phyloP scores from a whole-genome alignment of 1,140 invertebrate genomes.

The Pseudomyrmex cubaensis region DNA sequence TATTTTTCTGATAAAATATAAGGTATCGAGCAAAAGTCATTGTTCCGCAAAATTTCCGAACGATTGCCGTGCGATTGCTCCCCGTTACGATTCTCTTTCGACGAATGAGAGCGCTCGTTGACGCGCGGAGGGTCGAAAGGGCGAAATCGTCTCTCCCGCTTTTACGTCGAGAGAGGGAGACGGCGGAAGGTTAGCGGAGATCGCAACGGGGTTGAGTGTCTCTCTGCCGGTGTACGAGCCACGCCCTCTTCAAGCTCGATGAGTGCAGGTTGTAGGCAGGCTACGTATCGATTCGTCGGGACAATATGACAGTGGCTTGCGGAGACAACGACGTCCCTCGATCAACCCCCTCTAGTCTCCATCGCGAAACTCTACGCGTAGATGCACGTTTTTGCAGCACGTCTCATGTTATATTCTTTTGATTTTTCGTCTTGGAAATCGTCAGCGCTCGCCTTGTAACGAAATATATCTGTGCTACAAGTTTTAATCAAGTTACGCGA shows the following conservation, averaged over 20 bases:
- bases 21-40: slow-evolving; percentile 23
- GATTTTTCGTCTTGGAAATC: not conserved
- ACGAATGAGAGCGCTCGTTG: slow-evolving; percentile 58
- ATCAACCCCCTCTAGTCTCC: slow-evolving; percentile 74
- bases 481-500: not conserved
- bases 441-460: not conserved
- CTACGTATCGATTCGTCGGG: slow-evolving; percentile 84
- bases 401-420: not conserved
- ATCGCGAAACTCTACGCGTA: slow-evolving; percentile 1
- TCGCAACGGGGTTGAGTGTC: slow-evolving; percentile 70
- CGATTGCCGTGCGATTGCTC: slow-evolving; percentile 31
- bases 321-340: slow-evolving; percentile 84
- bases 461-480: not conserved
- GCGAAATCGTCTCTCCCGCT: slow-evolving; percentile 53
- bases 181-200: slow-evolving; percentile 68
- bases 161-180: slow-evolving; percentile 60
- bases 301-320: slow-evolving; percentile 82
- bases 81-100: slow-evolving; percentile 42
- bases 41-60: slow-evolving; percentile 43
- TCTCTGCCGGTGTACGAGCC: slow-evolving; percentile 81
- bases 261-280: slow-evolving; percentile 82
- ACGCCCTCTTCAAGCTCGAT: slow-evolving; percentile 83
- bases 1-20: not conserved
- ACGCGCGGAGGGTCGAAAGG: slow-evolving; percentile 43
- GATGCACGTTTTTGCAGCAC: slow-evolving; percentile 18